Evolutionary conservation across 2,888 invertebrate genomes (phyloP).

Genomic region (Deilephila porcellus): DNA sequence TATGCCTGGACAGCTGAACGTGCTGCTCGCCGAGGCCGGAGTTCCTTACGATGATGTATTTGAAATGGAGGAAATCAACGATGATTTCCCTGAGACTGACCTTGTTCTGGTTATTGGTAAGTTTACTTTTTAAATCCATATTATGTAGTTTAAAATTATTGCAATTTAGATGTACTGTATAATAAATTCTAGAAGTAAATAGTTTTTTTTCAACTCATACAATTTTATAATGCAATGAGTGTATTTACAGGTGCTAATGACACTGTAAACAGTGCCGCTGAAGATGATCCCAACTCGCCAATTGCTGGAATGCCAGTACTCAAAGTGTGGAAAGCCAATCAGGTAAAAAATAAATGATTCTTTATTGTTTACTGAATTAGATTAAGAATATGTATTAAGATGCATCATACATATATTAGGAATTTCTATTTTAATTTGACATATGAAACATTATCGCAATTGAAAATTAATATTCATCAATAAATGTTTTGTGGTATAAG

Average conservation of each 20-base stretch:
- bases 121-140: slow-evolving; percentile 31
- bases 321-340: slow-evolving; percentile 93
- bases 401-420: too few species aligned
- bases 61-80: slow-evolving; percentile 97
- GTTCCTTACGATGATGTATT: slow-evolving; percentile 95
- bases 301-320: slow-evolving; percentile 97
- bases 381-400: too few species aligned
- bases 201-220: too few species aligned
- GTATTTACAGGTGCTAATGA: slow-evolving; percentile 89
- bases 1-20: slow-evolving; percentile 96
- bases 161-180: too few species aligned
- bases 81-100: slow-evolving; percentile 93
- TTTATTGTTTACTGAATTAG: too few species aligned
- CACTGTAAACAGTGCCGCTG: slow-evolving; percentile 95
- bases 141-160: too few species aligned
- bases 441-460: too few species aligned
- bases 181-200: too few species aligned
- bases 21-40: slow-evolving; percentile 96
- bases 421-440: too few species aligned
- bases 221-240: background rate
- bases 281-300: slow-evolving; percentile 95
- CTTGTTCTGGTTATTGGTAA: slow-evolving; percentile 91
- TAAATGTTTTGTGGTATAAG: too few species aligned
- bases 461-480: too few species aligned
- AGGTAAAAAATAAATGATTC: slow-evolving; percentile 70